Percentiles rank a stretch among this genome's conserved stretches.
These are phyloP conservation scores for Troilus luridus DNA, from an alignment of 2,888 invertebrate genomes.

Conservation along the genomic window DNA sequence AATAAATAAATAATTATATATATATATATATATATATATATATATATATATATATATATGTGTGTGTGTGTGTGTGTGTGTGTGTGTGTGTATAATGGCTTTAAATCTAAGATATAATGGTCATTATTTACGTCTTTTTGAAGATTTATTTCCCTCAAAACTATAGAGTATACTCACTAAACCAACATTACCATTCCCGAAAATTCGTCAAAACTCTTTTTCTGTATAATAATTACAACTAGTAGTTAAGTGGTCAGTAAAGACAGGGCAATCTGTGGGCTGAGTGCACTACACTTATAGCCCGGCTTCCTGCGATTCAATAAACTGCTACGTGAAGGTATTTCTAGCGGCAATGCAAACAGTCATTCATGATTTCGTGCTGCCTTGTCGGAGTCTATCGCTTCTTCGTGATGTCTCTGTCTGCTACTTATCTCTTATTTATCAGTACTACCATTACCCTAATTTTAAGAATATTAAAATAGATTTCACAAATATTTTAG, in stretches of 20 bases:
- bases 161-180: not conserved
- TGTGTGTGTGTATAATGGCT: too few relatives aligned
- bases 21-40: too few relatives aligned
- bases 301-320: conserved; percentile 8
- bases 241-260: not conserved
- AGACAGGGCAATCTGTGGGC: not conserved
- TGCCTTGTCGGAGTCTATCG: not conserved
- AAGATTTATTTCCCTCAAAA: not conserved
- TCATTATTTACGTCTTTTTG: not conserved
- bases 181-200: not conserved
- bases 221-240: not conserved
- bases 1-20: too few relatives aligned
- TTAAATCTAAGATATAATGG: not conserved
- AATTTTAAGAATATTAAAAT: not conserved
- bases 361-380: conserved; percentile 20
- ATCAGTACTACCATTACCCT: not conserved
- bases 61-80: too few relatives aligned
- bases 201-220: not conserved
- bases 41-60: too few relatives aligned
- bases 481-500: not conserved
- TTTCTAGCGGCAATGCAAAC: conserved; percentile 6
- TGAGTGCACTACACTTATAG: not conserved
- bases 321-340: not conserved
- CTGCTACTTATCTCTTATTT: not conserved
- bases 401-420: not conserved